A percentile compares a stretch with the other conserved stretches of the same genome.
phyloP scores from a whole-genome alignment of 2,113 vertebrate genomes.

The Ariopsis seemanni region DNA sequence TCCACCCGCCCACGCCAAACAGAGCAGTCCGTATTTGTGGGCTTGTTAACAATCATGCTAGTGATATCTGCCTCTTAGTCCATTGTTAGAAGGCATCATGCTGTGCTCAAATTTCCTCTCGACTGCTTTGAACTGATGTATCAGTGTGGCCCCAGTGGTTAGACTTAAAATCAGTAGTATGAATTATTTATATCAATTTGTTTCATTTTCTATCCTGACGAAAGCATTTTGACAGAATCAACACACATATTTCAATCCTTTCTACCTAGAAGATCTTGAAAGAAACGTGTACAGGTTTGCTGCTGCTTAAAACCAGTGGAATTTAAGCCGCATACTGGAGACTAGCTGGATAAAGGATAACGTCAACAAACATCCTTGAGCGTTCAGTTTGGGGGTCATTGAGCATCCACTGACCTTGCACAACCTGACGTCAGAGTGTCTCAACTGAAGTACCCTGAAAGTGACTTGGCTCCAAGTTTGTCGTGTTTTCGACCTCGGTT shows the following conservation, averaged over 20 bases:
- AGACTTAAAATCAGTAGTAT: background rate
- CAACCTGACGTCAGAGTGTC: constrained; percentile 17
- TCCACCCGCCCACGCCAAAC: constrained; percentile 16
- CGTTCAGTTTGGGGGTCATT: background rate
- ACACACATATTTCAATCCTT: background rate
- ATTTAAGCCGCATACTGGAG: constrained; percentile 31
- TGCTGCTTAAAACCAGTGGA: constrained; percentile 3
- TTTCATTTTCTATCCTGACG: background rate
- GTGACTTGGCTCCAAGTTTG: background rate
- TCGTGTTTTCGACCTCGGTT: background rate
- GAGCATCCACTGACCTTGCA: constrained; percentile 21
- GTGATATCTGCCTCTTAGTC: constrained; percentile 17
- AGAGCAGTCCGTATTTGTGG: constrained; percentile 8
- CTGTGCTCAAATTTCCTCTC: constrained; percentile 29
- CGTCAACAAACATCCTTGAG: constrained; percentile 20
- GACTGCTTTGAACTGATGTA: constrained; percentile 23
- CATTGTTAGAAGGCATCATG: constrained; percentile 21
- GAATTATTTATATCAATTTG: background rate
- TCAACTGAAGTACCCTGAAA: constrained; percentile 3
- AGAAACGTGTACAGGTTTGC: background rate
- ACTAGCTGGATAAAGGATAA: constrained; percentile 18
- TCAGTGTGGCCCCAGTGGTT: constrained; percentile 7
- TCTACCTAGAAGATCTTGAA: background rate
- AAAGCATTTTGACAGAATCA: background rate
- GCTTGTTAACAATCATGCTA: constrained; percentile 27